Evolutionary conservation across 1,140 invertebrate genomes (phyloP), one percentile per base, ranked within the genome.

Genomic region (Riptortus pedestris): DNA sequence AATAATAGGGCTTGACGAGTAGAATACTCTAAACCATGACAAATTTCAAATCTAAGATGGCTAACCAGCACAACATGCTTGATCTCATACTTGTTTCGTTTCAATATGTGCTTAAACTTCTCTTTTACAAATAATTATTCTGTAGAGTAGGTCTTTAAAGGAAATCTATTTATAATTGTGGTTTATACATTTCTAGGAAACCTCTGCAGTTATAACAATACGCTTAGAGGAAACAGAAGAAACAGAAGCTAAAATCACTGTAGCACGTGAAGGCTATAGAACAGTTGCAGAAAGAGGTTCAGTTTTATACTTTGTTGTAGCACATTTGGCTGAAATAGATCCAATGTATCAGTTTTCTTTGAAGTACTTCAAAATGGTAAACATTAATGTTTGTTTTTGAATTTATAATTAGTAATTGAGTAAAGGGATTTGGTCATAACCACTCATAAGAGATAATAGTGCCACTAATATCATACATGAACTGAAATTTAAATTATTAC

Each of bases 281-380:
- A 80, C 83, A 1, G 85, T 95, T 0, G 90, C 93, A 0, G 85
- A 83, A 1, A 82, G 91, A 66, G 93, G 91, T 0, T 91, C 91
- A 0, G 86, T 93, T 16, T 75, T 96, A 1, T 96, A 92, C 73
- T 96, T 96, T 73, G 90, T 92, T 0, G 88, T 96, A 12, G 86
- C 90, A 4, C 85, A 88, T 71, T 77, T 96, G 2, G 84, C 88
- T 0, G 87, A 92, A 66, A 89, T 96, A 62, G 91, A 96, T 76
- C 89, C 91, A 0, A 96, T 96, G 93, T 97, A 96, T 75, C 93
- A 96, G 75, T 96, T 85, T 79, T 92, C 90, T 2, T 76, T 93
- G 2, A 91, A 92, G 71, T 93, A 92, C 73, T 93, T 93, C 70
- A 90, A 81, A 66, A 81, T 84, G 74, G 85, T 83, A 71, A 72